These are phyloP conservation scores for Lochmaea crataegi DNA, from an alignment of 2,888 invertebrate genomes.

Conservation along the genomic window DNA sequence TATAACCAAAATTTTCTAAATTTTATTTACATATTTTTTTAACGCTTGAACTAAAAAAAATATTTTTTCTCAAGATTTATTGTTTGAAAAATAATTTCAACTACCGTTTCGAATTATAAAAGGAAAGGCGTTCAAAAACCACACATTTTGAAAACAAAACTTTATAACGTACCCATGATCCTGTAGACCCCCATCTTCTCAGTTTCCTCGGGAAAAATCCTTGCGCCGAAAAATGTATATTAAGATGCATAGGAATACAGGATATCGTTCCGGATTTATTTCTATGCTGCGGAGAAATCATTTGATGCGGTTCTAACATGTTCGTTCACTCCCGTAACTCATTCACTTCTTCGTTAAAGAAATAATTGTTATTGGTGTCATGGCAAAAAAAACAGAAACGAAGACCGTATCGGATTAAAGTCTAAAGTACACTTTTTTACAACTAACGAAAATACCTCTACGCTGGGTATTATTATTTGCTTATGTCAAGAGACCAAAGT, in stretches of 20 bases:
- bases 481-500: slow-evolving; percentile 32
- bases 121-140: no score
- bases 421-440: slow-evolving; percentile 41
- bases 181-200: slow-evolving; percentile 79
- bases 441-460: slow-evolving; percentile 36
- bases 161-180: slow-evolving; percentile 73
- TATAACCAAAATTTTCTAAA: no score
- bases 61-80: no score
- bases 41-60: no score
- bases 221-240: slow-evolving; percentile 69
- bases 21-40: no score
- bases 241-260: slow-evolving; percentile 67
- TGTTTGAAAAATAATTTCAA: no score
- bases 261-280: slow-evolving; percentile 64
- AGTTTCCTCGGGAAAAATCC: slow-evolving; percentile 74
- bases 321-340: slow-evolving; percentile 23
- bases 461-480: slow-evolving; percentile 18
- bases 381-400: slow-evolving; percentile 19
- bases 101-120: no score
- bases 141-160: no score
- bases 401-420: slow-evolving; percentile 32
- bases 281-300: slow-evolving; percentile 57
- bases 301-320: slow-evolving; percentile 59
- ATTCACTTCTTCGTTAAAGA: slow-evolving; percentile 22
- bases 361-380: slow-evolving; percentile 9